phyloP scores from a whole-genome alignment of 1,140 invertebrate species.

The Helicoverpa zea region DNA sequence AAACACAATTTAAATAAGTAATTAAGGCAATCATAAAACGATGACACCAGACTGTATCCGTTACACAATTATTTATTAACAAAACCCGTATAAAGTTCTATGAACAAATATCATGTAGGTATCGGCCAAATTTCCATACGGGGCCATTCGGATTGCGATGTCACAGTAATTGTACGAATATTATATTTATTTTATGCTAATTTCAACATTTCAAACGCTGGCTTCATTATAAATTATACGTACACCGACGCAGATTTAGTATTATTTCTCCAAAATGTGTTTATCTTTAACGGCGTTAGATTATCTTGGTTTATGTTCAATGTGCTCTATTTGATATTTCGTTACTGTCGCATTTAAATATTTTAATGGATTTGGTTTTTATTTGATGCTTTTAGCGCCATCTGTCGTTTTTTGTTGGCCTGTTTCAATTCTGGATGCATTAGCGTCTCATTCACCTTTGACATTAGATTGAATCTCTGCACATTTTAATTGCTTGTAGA shows the following conservation, averaged over 20 bases:
- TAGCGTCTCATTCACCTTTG: background rate
- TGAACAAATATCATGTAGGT: conserved; percentile 42
- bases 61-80: conserved; percentile 39
- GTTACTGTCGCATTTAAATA: conserved; percentile 26
- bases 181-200: conserved; percentile 81
- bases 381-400: conserved; percentile 19
- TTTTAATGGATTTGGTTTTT: conserved; percentile 4
- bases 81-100: conserved; percentile 42
- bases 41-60: conserved; percentile 49
- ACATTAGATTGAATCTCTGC: conserved; percentile 8
- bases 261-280: conserved; percentile 61
- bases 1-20: conserved; percentile 30
- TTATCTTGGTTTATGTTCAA: conserved; percentile 39
- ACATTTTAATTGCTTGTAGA: background rate
- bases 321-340: conserved; percentile 40
- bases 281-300: conserved; percentile 60
- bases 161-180: conserved; percentile 70
- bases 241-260: conserved; percentile 72
- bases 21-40: conserved; percentile 27
- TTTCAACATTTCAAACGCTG: conserved; percentile 62
- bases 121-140: conserved; percentile 61
- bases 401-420: conserved; percentile 16
- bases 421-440: conserved; percentile 19
- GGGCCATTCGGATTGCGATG: conserved; percentile 61
- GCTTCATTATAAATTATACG: conserved; percentile 69